Percentiles rank a stretch among this genome's conserved stretches.
Conservation (phyloP, 2,113 vertebrate genomes). For the Setophaga petechia region DNA sequence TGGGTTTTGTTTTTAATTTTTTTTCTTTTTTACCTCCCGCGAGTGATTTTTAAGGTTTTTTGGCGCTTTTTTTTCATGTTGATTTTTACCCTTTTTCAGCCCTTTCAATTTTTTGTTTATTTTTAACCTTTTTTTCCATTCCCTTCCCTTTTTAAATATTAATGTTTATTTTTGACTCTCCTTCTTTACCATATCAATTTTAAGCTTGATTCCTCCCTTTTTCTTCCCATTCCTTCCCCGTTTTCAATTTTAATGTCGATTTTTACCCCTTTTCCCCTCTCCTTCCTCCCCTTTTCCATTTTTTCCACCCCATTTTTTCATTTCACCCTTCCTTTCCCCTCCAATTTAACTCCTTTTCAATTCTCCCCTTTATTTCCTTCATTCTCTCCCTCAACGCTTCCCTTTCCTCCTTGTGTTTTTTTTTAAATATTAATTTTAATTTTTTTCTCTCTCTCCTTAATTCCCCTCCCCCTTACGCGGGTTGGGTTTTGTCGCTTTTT, state of each 20-base stretch:
- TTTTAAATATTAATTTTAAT: neutral
- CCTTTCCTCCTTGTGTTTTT: neutral
- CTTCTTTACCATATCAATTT: neutral
- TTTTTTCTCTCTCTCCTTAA: neutral
- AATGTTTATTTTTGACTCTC: neutral
- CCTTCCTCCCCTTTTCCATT: neutral
- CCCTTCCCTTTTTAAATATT: neutral
- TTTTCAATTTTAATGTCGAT: neutral
- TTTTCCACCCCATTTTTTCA: neutral
- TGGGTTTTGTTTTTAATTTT: neutral
- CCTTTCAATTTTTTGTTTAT: neutral
- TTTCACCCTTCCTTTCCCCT: neutral
- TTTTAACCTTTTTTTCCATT: neutral
- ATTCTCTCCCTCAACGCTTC: neutral
- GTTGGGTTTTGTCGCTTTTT: neutral
- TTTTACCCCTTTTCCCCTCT: neutral
- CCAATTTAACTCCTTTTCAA: neutral
- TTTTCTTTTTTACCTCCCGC: no score
- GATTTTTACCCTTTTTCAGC: neutral
- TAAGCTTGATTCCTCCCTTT: neutral
- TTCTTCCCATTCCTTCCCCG: neutral
- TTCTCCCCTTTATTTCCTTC: neutral
- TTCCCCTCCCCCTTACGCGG: neutral
- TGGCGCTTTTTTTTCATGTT: neutral
- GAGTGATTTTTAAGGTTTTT: neutral